Conservation (phyloP, 2,797 vertebrate species). For the Uromys caudimaculatus region DNA sequence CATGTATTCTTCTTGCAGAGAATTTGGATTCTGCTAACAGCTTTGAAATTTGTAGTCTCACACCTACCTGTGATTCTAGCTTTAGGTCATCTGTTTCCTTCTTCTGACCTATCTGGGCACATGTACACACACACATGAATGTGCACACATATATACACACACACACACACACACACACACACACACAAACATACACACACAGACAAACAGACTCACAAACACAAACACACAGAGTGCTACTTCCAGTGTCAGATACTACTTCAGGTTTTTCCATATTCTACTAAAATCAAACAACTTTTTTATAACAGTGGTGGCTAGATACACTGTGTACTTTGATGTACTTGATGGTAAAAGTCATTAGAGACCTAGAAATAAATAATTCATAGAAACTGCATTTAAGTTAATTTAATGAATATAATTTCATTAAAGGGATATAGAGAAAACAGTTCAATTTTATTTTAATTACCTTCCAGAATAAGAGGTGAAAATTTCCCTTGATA, state of each 20-base stretch:
- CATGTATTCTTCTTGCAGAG: background rate
- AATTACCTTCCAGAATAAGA: slow-evolving; percentile 73
- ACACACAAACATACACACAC: background rate
- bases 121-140: too few relatives aligned
- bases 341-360: slow-evolving; percentile 65
- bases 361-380: slow-evolving; percentile 67
- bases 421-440: slow-evolving; percentile 65
- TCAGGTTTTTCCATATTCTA: background rate
- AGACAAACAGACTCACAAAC: too few relatives aligned
- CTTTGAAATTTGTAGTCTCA: background rate
- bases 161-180: background rate
- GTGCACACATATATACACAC: too few relatives aligned
- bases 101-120: background rate
- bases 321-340: background rate
- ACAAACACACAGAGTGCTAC: too few relatives aligned
- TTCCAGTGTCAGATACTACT: background rate
- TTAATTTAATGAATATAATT: slow-evolving; percentile 69
- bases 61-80: background rate
- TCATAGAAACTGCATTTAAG: slow-evolving; percentile 58
- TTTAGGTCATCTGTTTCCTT: background rate
- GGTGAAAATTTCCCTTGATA: slow-evolving; percentile 61
- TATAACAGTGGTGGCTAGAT: background rate
- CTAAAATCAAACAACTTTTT: background rate
- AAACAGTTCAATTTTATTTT: slow-evolving; percentile 76
- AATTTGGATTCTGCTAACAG: background rate